A percentile compares a stretch with the other conserved stretches of the same genome.
These are phyloP conservation scores for Gasterosteus aculeatus DNA, from an alignment of 2,113 vertebrate species.

Conservation along the genomic window DNA sequence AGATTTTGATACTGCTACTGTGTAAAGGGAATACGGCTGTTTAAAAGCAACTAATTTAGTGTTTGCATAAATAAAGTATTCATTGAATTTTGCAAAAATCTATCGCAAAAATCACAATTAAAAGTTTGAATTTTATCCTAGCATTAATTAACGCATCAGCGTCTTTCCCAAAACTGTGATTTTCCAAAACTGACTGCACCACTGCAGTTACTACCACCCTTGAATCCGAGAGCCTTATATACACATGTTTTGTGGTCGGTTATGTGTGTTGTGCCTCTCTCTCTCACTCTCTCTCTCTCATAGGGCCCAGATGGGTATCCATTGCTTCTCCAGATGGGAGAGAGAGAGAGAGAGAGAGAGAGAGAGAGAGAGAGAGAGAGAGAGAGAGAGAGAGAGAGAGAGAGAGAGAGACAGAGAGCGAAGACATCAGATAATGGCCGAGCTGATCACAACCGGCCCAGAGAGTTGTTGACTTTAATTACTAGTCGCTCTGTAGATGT, in stretches of 20 bases:
- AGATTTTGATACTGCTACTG: too few relatives aligned
- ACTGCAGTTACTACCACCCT: background rate
- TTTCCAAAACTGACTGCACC: background rate
- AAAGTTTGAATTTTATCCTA: too few relatives aligned
- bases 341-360: background rate
- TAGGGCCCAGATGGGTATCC: slow-evolving; percentile 43
- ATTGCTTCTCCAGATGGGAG: slow-evolving; percentile 46
- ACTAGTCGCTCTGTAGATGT: slow-evolving; percentile 52
- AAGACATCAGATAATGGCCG: slow-evolving; percentile 32
- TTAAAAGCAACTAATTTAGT: too few relatives aligned
- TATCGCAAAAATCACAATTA: too few relatives aligned
- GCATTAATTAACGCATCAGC: background rate
- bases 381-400: background rate
- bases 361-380: too few relatives aligned
- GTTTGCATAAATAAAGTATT: too few relatives aligned
- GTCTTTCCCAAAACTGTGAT: background rate
- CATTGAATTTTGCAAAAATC: too few relatives aligned
- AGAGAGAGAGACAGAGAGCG: background rate
- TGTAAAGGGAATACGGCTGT: too few relatives aligned
- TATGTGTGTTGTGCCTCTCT: slow-evolving; percentile 9
- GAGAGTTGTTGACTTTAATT: slow-evolving; percentile 67
- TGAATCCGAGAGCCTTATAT: slow-evolving; percentile 3
- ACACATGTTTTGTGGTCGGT: slow-evolving; percentile 8
- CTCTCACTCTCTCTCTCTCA: background rate
- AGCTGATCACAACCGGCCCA: slow-evolving; percentile 44